Conservation (phyloP, 2,797 vertebrate species). For the Lateolabrax maculatus region DNA sequence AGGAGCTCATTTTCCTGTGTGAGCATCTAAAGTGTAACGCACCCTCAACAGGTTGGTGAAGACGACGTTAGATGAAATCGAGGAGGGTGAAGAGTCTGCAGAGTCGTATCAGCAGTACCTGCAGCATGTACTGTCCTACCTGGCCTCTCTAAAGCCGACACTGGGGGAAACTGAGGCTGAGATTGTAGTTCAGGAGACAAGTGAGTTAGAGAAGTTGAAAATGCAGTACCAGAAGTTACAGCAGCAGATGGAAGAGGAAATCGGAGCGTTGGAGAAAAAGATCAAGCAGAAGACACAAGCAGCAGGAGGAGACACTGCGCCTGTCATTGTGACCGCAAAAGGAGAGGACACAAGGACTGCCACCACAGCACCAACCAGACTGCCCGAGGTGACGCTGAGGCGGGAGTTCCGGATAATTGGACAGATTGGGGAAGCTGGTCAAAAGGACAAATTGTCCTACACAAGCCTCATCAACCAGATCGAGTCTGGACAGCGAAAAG, state of each 20-base stretch:
- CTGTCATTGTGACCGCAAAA: too few species aligned
- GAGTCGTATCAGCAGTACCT: neutral
- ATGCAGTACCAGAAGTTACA: neutral
- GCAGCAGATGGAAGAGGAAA: slow-evolving; percentile 7
- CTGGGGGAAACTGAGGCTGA: neutral
- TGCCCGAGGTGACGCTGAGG: slow-evolving; percentile 6
- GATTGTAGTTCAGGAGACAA: neutral
- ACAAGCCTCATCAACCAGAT: neutral
- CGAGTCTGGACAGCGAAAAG: neutral
- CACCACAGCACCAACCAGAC: neutral
- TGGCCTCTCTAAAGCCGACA: neutral
- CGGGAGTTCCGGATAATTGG: neutral
- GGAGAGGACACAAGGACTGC: neutral
- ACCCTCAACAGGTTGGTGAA: slow-evolving; percentile 10
- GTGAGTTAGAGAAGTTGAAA: neutral
- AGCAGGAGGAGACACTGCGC: too few species aligned
- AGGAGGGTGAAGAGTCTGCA: slow-evolving; percentile 3
- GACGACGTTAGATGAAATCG: slow-evolving; percentile 4
- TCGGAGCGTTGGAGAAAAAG: neutral
- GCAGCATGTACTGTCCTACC: neutral
- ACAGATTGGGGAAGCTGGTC: neutral
- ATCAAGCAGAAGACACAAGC: too few species aligned
- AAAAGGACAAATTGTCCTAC: neutral
- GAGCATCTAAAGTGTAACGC: slow-evolving; percentile 9
- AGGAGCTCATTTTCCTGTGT: neutral